phyloP scores from a whole-genome alignment of 2,888 invertebrate genomes.

The Fragum sueziense region DNA sequence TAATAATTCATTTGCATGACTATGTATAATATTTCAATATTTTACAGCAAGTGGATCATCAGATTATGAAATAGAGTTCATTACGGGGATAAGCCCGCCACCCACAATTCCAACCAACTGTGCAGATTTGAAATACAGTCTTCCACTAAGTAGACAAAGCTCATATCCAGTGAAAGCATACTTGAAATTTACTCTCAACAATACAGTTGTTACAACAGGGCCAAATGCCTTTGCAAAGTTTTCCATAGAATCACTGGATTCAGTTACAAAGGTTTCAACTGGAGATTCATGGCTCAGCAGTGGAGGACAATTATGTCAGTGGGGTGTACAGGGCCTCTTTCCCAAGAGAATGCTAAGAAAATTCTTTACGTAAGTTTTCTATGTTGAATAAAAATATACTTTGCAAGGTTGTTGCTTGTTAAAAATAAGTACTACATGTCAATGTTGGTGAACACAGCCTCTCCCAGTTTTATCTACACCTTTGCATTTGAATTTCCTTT shows the following conservation, averaged over 20 bases:
- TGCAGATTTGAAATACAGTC: constrained; percentile 22
- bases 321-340: constrained; percentile 31
- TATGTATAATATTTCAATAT: no score
- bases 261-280: constrained; percentile 12
- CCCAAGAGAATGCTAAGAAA: constrained; percentile 39
- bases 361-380: constrained; percentile 29
- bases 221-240: constrained; percentile 17
- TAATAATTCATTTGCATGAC: no score
- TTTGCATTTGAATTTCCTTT: neutral
- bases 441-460: no score
- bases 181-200: constrained; percentile 7
- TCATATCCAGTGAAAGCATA: constrained; percentile 32
- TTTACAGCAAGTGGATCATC: neutral
- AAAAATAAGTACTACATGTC: no score
- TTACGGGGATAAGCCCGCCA: constrained; percentile 26
- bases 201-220: constrained; percentile 9
- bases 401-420: neutral
- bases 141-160: constrained; percentile 18
- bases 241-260: constrained; percentile 33
- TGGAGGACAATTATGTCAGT: constrained; percentile 38
- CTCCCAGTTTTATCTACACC: neutral
- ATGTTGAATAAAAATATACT: neutral
- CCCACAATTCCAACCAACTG: constrained; percentile 5
- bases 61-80: constrained; percentile 25
- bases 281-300: constrained; percentile 30